These are phyloP conservation scores for Scotopteryx bipunctaria DNA, from an alignment of 2,888 invertebrate genomes.

Conservation along the genomic window DNA sequence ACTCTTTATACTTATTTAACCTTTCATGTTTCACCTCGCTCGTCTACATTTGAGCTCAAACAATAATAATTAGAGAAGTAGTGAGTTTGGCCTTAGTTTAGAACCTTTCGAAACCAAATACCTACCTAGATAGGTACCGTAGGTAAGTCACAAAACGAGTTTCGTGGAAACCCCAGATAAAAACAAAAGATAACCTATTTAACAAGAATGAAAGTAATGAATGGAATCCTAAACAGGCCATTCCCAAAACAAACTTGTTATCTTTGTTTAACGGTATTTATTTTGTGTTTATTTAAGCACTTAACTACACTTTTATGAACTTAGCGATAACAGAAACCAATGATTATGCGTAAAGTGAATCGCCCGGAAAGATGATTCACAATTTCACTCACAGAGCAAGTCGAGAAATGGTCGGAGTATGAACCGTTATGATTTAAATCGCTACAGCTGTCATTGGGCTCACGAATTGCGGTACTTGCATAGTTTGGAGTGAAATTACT, in stretches of 20 bases:
- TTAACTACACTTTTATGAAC: constrained; percentile 40
- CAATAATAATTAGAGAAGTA: too few species aligned
- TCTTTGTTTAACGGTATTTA: constrained; percentile 27
- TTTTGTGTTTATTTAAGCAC: constrained; percentile 36
- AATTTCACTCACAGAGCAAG: constrained; percentile 61
- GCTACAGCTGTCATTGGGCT: constrained; percentile 69
- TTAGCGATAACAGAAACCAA: constrained; percentile 39
- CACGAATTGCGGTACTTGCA: constrained; percentile 71
- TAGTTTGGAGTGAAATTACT: constrained; percentile 38
- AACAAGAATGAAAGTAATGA: constrained; percentile 11
- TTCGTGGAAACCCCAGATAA: neutral
- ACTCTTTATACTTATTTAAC: too few species aligned
- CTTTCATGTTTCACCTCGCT: too few species aligned
- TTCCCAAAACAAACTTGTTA: constrained; percentile 24
- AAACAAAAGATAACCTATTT: constrained; percentile 2
- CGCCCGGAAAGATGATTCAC: constrained; percentile 80
- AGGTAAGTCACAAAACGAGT: too few species aligned
- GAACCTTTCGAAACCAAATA: neutral
- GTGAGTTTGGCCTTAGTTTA: too few species aligned
- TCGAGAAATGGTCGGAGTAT: constrained; percentile 61
- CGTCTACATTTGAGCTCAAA: too few species aligned
- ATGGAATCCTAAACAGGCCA: constrained; percentile 7
- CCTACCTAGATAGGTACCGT: neutral
- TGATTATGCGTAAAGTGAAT: constrained; percentile 65
- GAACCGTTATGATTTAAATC: constrained; percentile 80